Base-by-base conservation (phyloP, 2,113 vertebrate genomes). In the Myotis davidii region DNA sequence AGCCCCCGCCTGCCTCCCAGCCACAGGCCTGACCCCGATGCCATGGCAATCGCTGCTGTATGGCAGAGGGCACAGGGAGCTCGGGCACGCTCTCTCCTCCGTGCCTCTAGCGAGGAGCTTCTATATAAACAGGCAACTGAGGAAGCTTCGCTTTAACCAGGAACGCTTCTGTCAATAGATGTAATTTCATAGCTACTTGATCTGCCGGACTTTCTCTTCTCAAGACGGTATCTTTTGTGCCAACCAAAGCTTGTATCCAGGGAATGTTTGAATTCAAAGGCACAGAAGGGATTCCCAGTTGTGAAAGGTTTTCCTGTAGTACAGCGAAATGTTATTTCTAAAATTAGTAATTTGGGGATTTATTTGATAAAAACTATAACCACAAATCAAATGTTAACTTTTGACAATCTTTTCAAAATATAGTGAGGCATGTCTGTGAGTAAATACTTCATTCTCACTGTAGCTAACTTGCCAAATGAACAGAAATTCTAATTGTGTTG, bases 241-340 rank as follows among this genome's bases (percentile, higher is more conserved):
- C 61, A 90, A 56, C 14, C 5, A 3, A 0, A 77, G 29, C 39
- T 45, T 59, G 74, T 39, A 45, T 74, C 88, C 72, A 76, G 65
- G 18, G 50, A 91, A 42, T 59, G 42, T 48, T n/a, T 59, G 20
- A 69, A 37, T 54, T 3, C 32, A 70, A 86, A 94, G 14, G 27
- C 54, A 23, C 8, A 6, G 67, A 87, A 85, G 10, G 10, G 59
- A 34, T 48, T 77, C 9, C 59, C 21, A 70, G 13, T 74, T 96
- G 69, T 29, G 9, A 76, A 90, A 95, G 73, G n/a, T 92, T 90
- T 92, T 88, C 90, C 82, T 89, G 23, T 79, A 8, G 54, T 17
- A 32, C 7, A 39, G 56, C 91, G 72, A 85, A 48, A 21, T 59
- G 42, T 81, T 78, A 52, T 70, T 88, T 91, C 39, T 76, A 73